A percentile compares a stretch with the other conserved stretches of the same genome.
Conservation (phyloP, 1,140 invertebrate species). For the Asobara japonica region DNA sequence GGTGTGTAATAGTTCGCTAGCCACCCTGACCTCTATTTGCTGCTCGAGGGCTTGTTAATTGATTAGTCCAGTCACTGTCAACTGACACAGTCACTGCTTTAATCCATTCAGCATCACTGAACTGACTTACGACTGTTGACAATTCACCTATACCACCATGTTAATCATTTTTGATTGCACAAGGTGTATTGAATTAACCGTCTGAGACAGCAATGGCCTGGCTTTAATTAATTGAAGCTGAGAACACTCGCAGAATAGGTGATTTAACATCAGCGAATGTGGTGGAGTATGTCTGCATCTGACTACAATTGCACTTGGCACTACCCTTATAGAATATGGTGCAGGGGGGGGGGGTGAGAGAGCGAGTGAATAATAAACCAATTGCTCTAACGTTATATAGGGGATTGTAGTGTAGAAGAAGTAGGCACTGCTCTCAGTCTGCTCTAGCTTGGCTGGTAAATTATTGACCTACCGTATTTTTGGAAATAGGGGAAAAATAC, state of each 20-base stretch:
- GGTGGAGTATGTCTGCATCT: conserved; percentile 45
- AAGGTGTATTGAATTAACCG: conserved; percentile 34
- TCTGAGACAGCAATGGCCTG: background rate
- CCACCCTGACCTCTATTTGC: conserved; percentile 19
- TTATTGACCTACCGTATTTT: no score
- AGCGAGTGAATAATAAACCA: conserved; percentile 53
- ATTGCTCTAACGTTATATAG: conserved; percentile 39
- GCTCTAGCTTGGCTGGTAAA: no score
- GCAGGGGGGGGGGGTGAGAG: background rate
- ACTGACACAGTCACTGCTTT: background rate
- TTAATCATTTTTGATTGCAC: background rate
- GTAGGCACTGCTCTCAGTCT: background rate
- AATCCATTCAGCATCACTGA: background rate
- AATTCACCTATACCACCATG: background rate
- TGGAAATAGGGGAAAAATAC: no score
- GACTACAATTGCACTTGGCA: conserved; percentile 47
- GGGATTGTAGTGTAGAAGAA: conserved; percentile 17
- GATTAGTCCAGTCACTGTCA: background rate
- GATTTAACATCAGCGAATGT: conserved; percentile 49
- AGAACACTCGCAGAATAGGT: conserved; percentile 26
- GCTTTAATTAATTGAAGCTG: conserved; percentile 13
- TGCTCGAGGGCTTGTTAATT: background rate
- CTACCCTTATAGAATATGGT: conserved; percentile 4
- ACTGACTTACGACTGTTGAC: background rate
- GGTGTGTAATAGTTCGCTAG: background rate